Evolutionary conservation across 2,113 vertebrate species (phyloP), one percentile per base, ranked within the genome.

Genomic region (Lepus timidus): DNA sequence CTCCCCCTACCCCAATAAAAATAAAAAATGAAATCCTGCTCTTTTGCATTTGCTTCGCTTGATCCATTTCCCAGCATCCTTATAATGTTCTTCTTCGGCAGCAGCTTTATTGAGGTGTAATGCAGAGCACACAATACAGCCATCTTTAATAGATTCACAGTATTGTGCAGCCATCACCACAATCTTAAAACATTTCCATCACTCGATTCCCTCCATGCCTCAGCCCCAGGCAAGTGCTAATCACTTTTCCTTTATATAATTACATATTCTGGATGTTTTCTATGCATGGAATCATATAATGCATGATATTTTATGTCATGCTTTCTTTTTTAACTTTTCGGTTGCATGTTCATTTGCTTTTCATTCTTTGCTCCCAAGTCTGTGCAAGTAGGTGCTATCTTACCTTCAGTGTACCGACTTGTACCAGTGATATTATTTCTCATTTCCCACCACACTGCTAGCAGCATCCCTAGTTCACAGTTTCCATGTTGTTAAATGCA

Each of bases 81-180:
- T 36, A 36, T 36, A 36, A 33, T 67, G 65, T 51, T 52, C 12
- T 64, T 90, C 75, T 88, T 58, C 31, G n/a, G 9, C 67, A 88
- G 73, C 27, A 71, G 31, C 20, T 78, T 96, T 85, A 88, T 65
- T 86, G 85, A 94, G 67, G 55, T 80, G 36, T 71, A 76, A 75
- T 93, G 87, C 81, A 33, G 81, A 81, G 9, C 17, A 17, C 70
- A 58, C 36, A 85, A 65, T 67, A 74, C 10, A 51, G 0, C 44
- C n/a, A 27, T 36, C 10, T 49, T 64, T 71, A 33, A 25, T 90
- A 52, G 4, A 80, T 55, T 64, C 33, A 87, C 39, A 81, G 36
- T 36, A 36, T 36, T 36, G 36, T 36, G 36, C 36, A 36, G 36
- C 36, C 36, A 36, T 36, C 36, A 81, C 25, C 11, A 19, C 14